Conservation (phyloP, 2,113 vertebrate species). For the Okapia johnstoni region DNA sequence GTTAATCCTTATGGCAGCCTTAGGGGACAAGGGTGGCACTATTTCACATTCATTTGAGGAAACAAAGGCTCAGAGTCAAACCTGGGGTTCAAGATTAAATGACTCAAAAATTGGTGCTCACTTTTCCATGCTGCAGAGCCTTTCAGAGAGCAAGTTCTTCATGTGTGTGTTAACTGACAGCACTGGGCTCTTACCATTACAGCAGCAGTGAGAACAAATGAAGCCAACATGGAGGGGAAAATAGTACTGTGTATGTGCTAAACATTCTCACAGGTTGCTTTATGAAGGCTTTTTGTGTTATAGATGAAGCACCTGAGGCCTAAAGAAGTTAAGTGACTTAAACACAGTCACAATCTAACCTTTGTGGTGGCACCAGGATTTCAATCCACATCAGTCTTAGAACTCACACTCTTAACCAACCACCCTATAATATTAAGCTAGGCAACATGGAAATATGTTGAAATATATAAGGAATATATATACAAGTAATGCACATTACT, state of each 20-base stretch:
- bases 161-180: background rate
- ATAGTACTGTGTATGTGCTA: background rate
- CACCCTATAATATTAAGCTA: background rate
- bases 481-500: background rate
- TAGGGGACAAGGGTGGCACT: too few species aligned
- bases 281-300: background rate
- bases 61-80: background rate
- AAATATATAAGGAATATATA: background rate
- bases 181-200: background rate
- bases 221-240: background rate
- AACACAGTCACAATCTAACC: background rate
- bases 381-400: background rate
- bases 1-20: background rate
- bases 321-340: background rate
- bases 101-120: background rate
- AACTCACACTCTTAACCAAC: background rate
- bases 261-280: background rate
- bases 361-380: background rate
- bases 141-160: background rate
- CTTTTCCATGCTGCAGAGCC: background rate
- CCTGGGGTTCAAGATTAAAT: background rate
- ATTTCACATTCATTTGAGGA: background rate
- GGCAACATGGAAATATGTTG: background rate
- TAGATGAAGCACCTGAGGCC: background rate
- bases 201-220: background rate